Conservation (phyloP, 2,113 vertebrate genomes). For the Mungos mungo region DNA sequence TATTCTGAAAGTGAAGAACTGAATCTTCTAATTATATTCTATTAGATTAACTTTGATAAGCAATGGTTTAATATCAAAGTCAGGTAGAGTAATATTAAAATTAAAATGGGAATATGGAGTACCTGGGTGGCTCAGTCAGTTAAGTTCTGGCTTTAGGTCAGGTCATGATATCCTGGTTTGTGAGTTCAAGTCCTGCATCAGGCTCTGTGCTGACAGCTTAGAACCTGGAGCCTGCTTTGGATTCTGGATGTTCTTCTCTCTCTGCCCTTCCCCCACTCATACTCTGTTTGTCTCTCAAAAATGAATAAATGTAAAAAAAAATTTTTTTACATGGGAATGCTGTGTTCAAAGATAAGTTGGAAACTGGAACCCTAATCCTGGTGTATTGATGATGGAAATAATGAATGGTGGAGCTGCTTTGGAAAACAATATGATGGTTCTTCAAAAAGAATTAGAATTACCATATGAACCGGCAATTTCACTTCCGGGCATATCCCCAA, state of each 20-base stretch:
- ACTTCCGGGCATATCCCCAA: background rate
- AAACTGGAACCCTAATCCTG: background rate
- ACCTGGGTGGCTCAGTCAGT: too few species aligned
- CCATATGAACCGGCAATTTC: background rate
- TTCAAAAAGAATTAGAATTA: background rate
- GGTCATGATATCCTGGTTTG: too few species aligned
- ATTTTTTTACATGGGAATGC: background rate
- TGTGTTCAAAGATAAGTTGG: background rate
- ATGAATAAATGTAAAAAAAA: too few species aligned
- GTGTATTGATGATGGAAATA: background rate
- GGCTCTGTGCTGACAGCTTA: too few species aligned
- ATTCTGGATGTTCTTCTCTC: too few species aligned
- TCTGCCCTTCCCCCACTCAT: too few species aligned
- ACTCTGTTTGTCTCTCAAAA: too few species aligned
- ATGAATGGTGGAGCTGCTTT: background rate
- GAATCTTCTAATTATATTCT: background rate
- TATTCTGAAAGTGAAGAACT: background rate
- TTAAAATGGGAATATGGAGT: background rate
- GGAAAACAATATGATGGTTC: background rate
- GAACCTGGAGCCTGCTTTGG: too few species aligned
- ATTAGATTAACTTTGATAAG: background rate
- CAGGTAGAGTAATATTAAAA: background rate
- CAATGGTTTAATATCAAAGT: background rate
- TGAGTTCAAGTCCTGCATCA: too few species aligned
- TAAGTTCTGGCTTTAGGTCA: too few species aligned